These are phyloP conservation scores for Microplitis manilae DNA, from an alignment of 2,888 invertebrate species.

Conservation along the genomic window DNA sequence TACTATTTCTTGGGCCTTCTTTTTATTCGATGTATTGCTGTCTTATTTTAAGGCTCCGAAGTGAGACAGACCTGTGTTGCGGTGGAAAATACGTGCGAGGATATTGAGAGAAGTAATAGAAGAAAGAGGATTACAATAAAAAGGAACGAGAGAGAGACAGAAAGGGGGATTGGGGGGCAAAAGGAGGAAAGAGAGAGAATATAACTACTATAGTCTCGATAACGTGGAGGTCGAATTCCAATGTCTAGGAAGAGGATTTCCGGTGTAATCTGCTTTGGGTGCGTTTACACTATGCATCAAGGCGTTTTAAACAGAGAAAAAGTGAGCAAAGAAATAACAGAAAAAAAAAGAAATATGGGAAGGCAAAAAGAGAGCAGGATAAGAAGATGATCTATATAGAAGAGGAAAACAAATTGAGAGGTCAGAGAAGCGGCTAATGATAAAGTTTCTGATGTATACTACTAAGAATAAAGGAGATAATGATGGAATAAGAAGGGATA, in stretches of 20 bases:
- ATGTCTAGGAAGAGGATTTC: not conserved
- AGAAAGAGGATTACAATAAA: not conserved
- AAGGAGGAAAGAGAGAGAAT: not conserved
- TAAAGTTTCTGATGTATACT: not conserved
- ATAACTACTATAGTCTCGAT: not conserved
- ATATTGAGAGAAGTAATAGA: not conserved
- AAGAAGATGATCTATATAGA: not conserved
- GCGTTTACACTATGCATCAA: not conserved
- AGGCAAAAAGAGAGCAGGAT: not conserved
- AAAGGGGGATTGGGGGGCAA: not conserved
- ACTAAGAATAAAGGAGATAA: not conserved
- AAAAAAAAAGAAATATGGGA: not conserved
- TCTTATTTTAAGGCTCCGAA: not conserved
- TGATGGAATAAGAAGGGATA: not conserved
- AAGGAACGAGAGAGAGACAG: not conserved
- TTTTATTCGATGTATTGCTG: not conserved
- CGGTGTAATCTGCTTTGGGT: not conserved
- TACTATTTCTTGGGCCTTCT: not conserved
- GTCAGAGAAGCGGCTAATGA: not conserved
- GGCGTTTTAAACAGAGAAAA: not conserved
- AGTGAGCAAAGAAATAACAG: not conserved
- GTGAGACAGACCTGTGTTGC: not conserved
- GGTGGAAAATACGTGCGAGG: not conserved
- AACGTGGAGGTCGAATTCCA: not conserved
- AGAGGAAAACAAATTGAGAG: not conserved